Base-by-base conservation (phyloP, 2,113 vertebrate genomes). In the Microcebus murinus region DNA sequence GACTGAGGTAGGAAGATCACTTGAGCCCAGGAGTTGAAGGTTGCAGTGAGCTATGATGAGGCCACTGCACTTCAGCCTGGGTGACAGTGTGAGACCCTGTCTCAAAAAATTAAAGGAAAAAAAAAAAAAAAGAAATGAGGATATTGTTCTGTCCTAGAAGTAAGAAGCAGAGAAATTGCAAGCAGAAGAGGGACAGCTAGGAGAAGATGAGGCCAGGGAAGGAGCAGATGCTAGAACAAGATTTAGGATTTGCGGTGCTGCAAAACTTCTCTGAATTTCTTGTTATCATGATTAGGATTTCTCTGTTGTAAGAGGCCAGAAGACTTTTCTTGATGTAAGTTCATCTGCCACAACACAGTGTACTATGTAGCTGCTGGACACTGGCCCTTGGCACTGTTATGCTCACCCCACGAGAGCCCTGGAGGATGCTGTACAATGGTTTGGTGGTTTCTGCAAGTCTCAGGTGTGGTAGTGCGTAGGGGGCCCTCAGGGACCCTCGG, bases 341-440 rank as follows among this genome's bases (percentile, higher is more conserved):
- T 55, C 0, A 3, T 42, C 8, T 42, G 9, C 61, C 17, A 59
- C 18, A 11, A 31, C 48, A 36, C 17, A 45, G 0, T 1, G 7
- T 18, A 7, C 18, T 15, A 17, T 20, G 34, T 68, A 42, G 76
- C 65, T 86, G 45, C 55, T 74, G n/a, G 61, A 42, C 15, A 1
- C n/a, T 83, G 55, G 45, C 39, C 31, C 39, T 18, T 9, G 27
- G 25, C 20, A 11, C n/a, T 14, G 15, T 55, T 27, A 17, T 73
- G 11, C 6, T 34, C 29, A 23, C 50, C 29, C 34, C 52, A 15
- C 57, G 34, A 52, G 79, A 39, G 61, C 25, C 52, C 15, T 29
- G 17, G 6, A 2, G 27, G 11, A 29, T 2, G 9, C 31, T 11
- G 0, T 3, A 9, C 13, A 1, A 3, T 36, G 45, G 25, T 12